Conservation (phyloP, 1,140 invertebrate genomes). For the Choristoneura fumiferana region DNA sequence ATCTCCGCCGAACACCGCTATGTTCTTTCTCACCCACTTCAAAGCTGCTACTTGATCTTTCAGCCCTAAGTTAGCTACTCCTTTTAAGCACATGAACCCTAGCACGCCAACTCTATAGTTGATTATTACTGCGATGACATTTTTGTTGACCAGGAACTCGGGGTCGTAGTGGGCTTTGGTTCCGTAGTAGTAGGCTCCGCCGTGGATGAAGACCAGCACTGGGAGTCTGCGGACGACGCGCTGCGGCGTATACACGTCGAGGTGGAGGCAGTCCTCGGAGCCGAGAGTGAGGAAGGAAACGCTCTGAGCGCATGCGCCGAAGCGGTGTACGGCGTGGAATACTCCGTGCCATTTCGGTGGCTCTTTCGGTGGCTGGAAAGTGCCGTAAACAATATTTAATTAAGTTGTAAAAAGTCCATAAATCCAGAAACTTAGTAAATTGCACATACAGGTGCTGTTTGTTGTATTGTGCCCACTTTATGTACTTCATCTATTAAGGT, state of each 20-base stretch:
- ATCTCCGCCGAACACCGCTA: constrained; percentile 72
- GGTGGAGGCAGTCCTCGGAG: constrained; percentile 53
- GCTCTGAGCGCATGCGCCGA: constrained; percentile 50
- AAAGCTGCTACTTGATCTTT: constrained; percentile 65
- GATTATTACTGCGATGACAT: constrained; percentile 46
- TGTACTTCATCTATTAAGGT: too few species aligned
- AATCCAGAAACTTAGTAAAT: too few species aligned
- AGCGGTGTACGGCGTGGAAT: constrained; percentile 43
- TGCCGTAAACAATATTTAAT: too few species aligned
- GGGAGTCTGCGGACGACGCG: constrained; percentile 42
- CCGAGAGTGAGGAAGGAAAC: constrained; percentile 38
- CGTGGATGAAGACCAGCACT: constrained; percentile 82
- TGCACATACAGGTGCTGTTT: too few species aligned
- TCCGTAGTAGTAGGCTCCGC: constrained; percentile 78
- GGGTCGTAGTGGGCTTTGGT: constrained; percentile 77
- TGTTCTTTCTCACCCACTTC: constrained; percentile 67
- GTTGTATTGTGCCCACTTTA: too few species aligned
- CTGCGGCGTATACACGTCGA: constrained; percentile 53
- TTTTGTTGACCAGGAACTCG: constrained; percentile 49
- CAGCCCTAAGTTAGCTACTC: constrained; percentile 55
- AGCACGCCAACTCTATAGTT: constrained; percentile 50
- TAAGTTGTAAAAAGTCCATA: too few species aligned
- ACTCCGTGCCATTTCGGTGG: constrained; percentile 49
- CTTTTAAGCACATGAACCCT: constrained; percentile 53
- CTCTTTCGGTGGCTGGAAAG: constrained; percentile 43